Base-by-base conservation (phyloP, 2,113 vertebrate species). In the Prionailurus bengalensis region DNA sequence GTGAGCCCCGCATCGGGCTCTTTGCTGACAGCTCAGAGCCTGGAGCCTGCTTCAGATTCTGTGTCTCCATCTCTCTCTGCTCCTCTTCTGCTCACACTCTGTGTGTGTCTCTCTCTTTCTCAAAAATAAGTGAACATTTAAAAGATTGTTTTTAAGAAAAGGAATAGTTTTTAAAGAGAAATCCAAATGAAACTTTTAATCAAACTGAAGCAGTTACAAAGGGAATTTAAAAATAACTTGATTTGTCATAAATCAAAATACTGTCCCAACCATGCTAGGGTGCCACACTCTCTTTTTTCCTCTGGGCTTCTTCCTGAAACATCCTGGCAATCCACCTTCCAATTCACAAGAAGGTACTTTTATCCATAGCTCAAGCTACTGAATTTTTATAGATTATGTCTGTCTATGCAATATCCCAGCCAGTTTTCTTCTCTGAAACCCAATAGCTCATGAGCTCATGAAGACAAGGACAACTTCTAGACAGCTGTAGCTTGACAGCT, bases 141-240 rank as follows among this genome's bases (percentile, higher is more conserved):
- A 45, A 45, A 45, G 45, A 45, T 45, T 9, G 45, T 45, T 45
- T 45, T 45, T 45, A 45, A 79, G 71, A 90, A 95, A 66, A 73
- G 1, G 42, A 74, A 81, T 58, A 70, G 19, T 16, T 80, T 90
- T 93, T 93, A 93, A 73, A 74, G 79, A 86, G 93, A 90, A 95
- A 68, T 86, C 33, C 21, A 19, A 31, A 23, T 17, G 89, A 73
- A 53, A n/a, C 0, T 29, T 93, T 39, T 39, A 33, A 55, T 74
- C 25, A 81, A 68, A 74, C 45, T 80, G 21, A 29, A 74, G 19
- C 23, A 73, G 17, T 80, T 81, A 79, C 25, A 27, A 95, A 80
- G 89, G 25, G 17, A 93, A 66, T 42, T 86, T 86, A 16, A 78
- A 93, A 66, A n/a, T 25, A 36, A 53, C 33, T 23, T 51, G 29